These are phyloP conservation scores for Spinibarbus caldwelli DNA, from an alignment of 2,797 vertebrate genomes.

Conservation along the genomic window DNA sequence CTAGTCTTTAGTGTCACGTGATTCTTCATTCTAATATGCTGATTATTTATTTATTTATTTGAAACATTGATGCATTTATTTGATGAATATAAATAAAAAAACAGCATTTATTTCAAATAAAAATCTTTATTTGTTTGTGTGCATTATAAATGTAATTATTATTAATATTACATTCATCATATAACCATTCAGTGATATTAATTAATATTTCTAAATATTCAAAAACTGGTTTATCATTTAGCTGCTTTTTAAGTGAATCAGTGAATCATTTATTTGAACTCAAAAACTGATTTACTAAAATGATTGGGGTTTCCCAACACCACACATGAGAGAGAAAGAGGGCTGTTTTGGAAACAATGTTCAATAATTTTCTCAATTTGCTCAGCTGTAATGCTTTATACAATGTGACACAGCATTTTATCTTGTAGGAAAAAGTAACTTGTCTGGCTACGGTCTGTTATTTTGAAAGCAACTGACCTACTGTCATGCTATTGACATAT, in stretches of 20 bases:
- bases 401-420: neutral
- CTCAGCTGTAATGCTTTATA: neutral
- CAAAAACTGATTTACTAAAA: neutral
- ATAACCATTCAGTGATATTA: neutral
- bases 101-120: neutral
- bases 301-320: neutral
- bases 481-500: neutral
- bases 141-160: neutral
- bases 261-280: neutral
- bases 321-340: neutral
- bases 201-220: neutral
- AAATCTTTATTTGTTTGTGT: neutral
- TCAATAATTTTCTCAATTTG: neutral
- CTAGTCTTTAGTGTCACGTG: neutral
- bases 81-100: neutral
- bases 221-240: neutral
- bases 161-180: too few relatives aligned
- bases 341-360: neutral
- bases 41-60: neutral
- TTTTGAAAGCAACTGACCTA: constrained; percentile 6
- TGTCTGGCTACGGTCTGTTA: neutral
- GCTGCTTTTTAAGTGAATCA: neutral
- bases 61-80: too few relatives aligned
- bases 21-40: neutral
- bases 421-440: neutral